Evolutionary conservation across 92 coral and sea anemone species (phyloP).

Genomic region (Meandrina meandrites): DNA sequence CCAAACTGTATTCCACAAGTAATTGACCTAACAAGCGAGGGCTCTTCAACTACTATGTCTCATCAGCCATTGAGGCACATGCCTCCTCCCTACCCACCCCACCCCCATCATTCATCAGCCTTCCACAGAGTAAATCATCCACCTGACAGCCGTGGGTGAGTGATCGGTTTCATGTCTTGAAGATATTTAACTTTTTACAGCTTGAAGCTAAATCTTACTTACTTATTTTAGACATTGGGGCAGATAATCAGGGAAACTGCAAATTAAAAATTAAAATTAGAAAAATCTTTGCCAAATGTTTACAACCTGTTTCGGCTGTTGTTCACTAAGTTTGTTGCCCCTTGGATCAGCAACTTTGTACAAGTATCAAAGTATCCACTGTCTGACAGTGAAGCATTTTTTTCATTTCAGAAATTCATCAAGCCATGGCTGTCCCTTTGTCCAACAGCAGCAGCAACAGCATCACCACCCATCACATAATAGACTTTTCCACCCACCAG

Average conservation of each 20-base stretch:
- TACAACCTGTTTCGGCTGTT: neutral
- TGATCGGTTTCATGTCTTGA: neutral
- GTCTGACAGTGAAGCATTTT: neutral
- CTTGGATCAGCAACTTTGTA: neutral
- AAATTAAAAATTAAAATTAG: no score
- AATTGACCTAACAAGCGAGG: constrained; percentile 76
- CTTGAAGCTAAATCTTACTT: neutral
- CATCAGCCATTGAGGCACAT: constrained; percentile 85
- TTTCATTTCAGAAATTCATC: constrained; percentile 35
- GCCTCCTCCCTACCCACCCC: constrained; percentile 75
- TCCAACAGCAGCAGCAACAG: constrained; percentile 69
- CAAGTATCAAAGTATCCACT: neutral
- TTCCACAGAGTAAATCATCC: constrained; percentile 79
- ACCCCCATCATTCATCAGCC: constrained; percentile 82
- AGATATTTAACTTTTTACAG: neutral
- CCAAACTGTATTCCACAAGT: constrained; percentile 69
- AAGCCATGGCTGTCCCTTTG: constrained; percentile 76
- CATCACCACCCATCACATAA: constrained; percentile 58
- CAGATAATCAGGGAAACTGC: neutral
- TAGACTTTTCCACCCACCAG: constrained; percentile 28
- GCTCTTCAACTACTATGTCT: constrained; percentile 71
- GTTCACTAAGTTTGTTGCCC: neutral
- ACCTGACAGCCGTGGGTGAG: constrained; percentile 82
- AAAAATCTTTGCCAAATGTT: neutral
- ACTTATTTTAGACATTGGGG: neutral